Evolutionary conservation across 2,113 vertebrate genomes (phyloP), one percentile per base, ranked within the genome.

Genomic region (Oriolus oriolus): DNA sequence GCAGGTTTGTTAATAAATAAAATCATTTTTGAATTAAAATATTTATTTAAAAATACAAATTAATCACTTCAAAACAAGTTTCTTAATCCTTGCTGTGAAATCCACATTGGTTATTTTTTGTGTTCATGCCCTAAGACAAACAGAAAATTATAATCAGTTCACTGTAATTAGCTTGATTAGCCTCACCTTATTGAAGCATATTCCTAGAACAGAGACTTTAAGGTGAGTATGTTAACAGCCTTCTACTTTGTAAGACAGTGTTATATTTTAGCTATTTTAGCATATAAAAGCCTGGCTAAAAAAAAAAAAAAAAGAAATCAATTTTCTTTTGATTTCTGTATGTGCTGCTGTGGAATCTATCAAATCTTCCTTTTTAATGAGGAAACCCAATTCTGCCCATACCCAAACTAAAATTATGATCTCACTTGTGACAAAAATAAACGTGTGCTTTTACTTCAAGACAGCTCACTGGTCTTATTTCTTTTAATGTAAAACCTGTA

Each of bases 31-130:
- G 45, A 92, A 84, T 74, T 84, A 95, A 89, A 91, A 77, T 61
- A 60, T 30, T 75, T 93, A 84, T 89, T 97, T 94, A 80, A 7
- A 87, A 93, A 89, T 82, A 73, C 18, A 93, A 88, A 92, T 73
- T 33, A 76, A 50, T 79, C 10, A 84, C 59, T 57, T 90, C 33
- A 66, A 94, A 96, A 57, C 30, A 92, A 91, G 10, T 11, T 94
- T n/a, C 70, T 76, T 56, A 74, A 10, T 66, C 49, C 92, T 85
- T 84, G 28, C 35, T 75, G n/a, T 73, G 69, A 74, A 91, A 91
- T 56, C 22, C 59, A n/a, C 47, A 75, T 26, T 71, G 60, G 20
- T 33, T 42, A 39, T 69, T 81, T 96, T 76, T 68, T 63, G 7
- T 35, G 18, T 65, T 87, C 14, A 37, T 73, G 57, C 16, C 19